Conservation (phyloP, 2,113 vertebrate species). For the Chaetodon trifascialis region DNA sequence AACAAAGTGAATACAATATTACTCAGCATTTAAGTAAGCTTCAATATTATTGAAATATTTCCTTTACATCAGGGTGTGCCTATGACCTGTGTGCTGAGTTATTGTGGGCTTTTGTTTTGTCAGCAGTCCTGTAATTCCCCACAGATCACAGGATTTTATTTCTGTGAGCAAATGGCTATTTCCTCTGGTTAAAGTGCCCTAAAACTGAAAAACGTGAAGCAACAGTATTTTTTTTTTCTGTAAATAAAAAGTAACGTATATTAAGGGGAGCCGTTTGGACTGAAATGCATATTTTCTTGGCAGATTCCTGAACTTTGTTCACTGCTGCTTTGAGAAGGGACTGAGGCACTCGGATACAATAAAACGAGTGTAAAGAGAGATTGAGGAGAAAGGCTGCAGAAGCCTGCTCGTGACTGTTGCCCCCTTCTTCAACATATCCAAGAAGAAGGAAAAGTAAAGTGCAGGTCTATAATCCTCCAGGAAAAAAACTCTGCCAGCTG, state of each 20-base stretch:
- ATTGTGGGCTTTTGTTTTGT: constrained; percentile 1
- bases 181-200: neutral
- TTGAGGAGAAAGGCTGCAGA: constrained; percentile 29
- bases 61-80: neutral
- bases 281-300: neutral
- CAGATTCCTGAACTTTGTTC: constrained; percentile 22
- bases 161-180: constrained; percentile 31
- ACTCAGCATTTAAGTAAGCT: neutral
- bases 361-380: constrained; percentile 29
- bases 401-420: constrained; percentile 33
- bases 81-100: neutral
- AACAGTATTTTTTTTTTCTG: neutral
- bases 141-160: constrained; percentile 30
- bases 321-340: constrained; percentile 24
- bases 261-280: neutral
- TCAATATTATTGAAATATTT: neutral
- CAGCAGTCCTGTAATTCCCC: constrained; percentile 14
- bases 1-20: neutral
- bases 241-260: neutral
- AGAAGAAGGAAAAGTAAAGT: constrained; percentile 39
- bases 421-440: constrained; percentile 20
- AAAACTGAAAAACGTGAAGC: neutral
- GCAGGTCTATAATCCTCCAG: constrained; percentile 12
- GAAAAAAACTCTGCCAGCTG: neutral
- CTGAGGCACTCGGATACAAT: constrained; percentile 14